Conservation (phyloP, 2,888 invertebrate genomes). For the Chymomyza amoena region DNA sequence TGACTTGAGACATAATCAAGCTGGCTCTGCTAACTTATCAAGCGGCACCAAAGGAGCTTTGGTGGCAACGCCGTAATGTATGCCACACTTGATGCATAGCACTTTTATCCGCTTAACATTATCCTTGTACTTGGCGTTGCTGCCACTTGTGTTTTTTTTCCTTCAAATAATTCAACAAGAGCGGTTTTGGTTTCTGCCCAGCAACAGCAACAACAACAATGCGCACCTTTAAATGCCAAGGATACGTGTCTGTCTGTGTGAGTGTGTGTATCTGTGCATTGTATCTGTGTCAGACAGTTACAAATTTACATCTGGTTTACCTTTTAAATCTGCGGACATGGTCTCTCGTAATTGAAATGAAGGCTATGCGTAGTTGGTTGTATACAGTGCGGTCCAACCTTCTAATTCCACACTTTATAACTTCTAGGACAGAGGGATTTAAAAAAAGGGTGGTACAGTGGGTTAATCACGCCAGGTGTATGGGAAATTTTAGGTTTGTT, state of each 20-base stretch:
- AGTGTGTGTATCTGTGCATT: background rate
- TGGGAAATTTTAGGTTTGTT: no score
- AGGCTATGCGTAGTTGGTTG: background rate
- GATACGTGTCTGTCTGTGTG: conserved; percentile 35
- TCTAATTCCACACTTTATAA: no score
- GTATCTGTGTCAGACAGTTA: background rate
- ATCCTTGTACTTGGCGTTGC: conserved; percentile 43
- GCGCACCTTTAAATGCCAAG: conserved; percentile 64
- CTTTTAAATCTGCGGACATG: background rate
- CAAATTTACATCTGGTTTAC: background rate
- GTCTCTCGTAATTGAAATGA: background rate
- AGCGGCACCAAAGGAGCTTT: background rate
- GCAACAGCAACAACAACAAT: conserved; percentile 2
- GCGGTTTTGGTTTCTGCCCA: conserved; percentile 41
- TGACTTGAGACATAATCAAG: conserved; percentile 71
- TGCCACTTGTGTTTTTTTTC: conserved; percentile 61
- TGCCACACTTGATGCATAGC: conserved; percentile 44
- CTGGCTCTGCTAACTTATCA: conserved; percentile 23
- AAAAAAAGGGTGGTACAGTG: no score
- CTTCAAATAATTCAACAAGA: conserved; percentile 67
- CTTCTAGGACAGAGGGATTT: no score
- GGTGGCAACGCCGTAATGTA: conserved; percentile 56
- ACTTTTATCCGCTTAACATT: conserved; percentile 59
- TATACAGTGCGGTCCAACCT: background rate
- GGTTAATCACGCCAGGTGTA: no score